These are phyloP conservation scores for Apamea monoglypha DNA, from an alignment of 2,888 invertebrate species.

Conservation along the genomic window DNA sequence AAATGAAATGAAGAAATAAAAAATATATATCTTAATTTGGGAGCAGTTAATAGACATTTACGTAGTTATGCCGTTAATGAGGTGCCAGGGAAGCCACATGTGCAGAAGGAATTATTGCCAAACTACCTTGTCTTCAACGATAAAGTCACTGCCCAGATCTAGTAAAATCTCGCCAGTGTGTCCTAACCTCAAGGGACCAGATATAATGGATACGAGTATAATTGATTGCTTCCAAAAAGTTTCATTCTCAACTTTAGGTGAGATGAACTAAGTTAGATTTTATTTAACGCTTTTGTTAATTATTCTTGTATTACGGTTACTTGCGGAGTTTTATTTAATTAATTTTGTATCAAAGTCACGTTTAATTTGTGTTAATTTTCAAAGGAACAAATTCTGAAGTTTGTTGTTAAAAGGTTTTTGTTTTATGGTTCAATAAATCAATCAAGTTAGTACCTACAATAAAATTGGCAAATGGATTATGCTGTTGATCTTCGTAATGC, in stretches of 20 bases:
- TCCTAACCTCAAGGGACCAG: slow-evolving; percentile 2
- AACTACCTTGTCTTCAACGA: too few species aligned
- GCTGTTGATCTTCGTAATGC: neutral
- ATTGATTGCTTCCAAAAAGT: slow-evolving; percentile 57
- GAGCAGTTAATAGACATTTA: too few species aligned
- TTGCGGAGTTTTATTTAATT: slow-evolving; percentile 52
- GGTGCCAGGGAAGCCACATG: too few species aligned
- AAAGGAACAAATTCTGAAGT: neutral
- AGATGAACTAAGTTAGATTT: slow-evolving; percentile 52
- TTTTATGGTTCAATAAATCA: neutral
- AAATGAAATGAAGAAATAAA: too few species aligned
- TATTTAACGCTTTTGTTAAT: slow-evolving; percentile 46
- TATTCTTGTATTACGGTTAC: slow-evolving; percentile 22
- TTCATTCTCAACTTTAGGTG: slow-evolving; percentile 48
- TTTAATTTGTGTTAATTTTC: slow-evolving; percentile 5
- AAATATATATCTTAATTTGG: too few species aligned
- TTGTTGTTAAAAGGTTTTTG: neutral
- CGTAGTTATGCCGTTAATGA: too few species aligned
- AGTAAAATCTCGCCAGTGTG: slow-evolving; percentile 3
- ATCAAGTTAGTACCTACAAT: neutral
- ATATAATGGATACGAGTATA: slow-evolving; percentile 45
- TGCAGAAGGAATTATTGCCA: too few species aligned
- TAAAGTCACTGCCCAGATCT: neutral
- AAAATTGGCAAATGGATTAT: neutral
- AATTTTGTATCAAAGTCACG: slow-evolving; percentile 24